phyloP scores from a whole-genome alignment of 2,113 vertebrate genomes.

The Pseudorectes ferrugineus region DNA sequence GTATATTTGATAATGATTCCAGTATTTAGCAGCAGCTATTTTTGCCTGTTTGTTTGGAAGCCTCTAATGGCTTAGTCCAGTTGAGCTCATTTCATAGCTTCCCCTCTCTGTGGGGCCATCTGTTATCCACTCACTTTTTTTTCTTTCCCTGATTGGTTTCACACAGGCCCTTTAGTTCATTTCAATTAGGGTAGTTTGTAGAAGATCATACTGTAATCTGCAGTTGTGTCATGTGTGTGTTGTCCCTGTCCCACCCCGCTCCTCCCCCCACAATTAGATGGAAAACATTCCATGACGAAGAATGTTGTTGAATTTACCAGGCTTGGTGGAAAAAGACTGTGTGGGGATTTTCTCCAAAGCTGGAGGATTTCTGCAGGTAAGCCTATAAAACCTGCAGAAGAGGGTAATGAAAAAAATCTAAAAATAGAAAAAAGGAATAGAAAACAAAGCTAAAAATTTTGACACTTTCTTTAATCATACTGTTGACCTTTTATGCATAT shows the following conservation, averaged over 20 bases:
- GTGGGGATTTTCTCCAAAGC: not conserved
- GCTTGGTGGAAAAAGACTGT: not conserved
- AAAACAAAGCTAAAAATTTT: not conserved
- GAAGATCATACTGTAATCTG: not conserved
- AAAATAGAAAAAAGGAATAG: not conserved
- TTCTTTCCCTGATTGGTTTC: not conserved
- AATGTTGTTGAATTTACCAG: not conserved
- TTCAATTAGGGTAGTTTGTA: not conserved
- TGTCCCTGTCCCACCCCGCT: not conserved
- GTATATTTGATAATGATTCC: not conserved
- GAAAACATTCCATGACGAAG: not conserved
- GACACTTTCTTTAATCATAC: not conserved
- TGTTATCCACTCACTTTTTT: not conserved
- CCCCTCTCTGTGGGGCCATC: slow-evolving; percentile 10
- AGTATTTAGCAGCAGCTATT: not conserved
- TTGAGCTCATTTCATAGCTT: slow-evolving; percentile 28
- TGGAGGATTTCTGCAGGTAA: not conserved
- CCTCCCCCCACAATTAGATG: not conserved
- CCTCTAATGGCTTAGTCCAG: not conserved
- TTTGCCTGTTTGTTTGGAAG: not conserved
- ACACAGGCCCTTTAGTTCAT: not conserved
- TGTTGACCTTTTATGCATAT: not conserved
- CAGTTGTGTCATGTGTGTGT: not conserved
- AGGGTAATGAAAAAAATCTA: not conserved
- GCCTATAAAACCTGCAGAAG: not conserved